phyloP scores from a whole-genome alignment of 2,113 vertebrate species.

The Cryptotis parvus region DNA sequence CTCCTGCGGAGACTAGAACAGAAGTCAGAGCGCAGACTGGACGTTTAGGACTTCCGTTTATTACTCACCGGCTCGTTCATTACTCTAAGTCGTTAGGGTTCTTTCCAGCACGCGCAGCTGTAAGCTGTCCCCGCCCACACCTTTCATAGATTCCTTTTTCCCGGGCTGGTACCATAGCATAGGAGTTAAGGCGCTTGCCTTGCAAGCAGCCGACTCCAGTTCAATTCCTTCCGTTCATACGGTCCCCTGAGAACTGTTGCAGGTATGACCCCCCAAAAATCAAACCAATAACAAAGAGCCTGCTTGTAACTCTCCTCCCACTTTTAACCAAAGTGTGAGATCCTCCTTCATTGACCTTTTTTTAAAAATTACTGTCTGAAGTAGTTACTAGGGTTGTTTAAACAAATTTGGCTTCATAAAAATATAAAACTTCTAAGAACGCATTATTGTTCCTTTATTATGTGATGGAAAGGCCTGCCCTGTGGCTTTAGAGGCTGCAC shows the following conservation, averaged over 20 bases:
- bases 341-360: neutral
- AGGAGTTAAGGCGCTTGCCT: too few species aligned
- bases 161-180: too few species aligned
- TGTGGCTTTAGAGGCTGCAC: too few species aligned
- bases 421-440: neutral
- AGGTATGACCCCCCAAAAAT: too few species aligned
- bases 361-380: neutral
- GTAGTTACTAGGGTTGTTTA: neutral
- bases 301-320: neutral
- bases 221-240: too few species aligned
- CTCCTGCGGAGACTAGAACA: neutral
- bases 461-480: too few species aligned
- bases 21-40: neutral
- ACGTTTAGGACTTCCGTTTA: neutral
- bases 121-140: rapidly evolving
- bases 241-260: too few species aligned
- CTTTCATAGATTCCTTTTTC: neutral
- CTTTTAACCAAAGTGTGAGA: neutral
- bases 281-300: too few species aligned
- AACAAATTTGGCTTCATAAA: neutral
- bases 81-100: neutral
- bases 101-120: rapidly evolving
- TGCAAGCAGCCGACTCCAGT: too few species aligned
- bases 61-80: neutral
- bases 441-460: too few species aligned